Base-by-base conservation (phyloP, 2,797 vertebrate species). In the Schizopygopsis pylzovi region DNA sequence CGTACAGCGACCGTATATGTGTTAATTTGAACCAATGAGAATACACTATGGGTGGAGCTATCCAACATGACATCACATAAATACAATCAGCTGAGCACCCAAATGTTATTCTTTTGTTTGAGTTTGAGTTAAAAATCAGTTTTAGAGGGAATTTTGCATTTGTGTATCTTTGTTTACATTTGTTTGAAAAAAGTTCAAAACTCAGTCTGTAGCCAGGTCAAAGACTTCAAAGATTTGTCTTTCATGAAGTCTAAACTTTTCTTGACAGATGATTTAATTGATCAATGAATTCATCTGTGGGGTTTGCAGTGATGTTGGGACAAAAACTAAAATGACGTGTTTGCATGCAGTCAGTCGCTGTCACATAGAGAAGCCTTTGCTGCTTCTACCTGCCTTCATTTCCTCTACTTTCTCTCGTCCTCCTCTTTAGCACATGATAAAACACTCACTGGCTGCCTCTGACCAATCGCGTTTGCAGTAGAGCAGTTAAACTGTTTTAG, bases 401-500 rank as follows among this genome's bases (percentile, higher is more conserved):
- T 85, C 85, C 85, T 87, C 84, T 33, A 54, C 88, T 89, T 81
- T 83, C 87, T 75, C 86, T 80, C 79, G 76, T 87, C 88, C 85
- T 89, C 86, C 92, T 92, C 90, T 90, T 91, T 92, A 92, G 90
- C 90, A 90, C 90, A 89, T 92, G 92, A 92, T 92, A 92, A 92
- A 92, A 91, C 71, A 90, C 90, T 90, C 81, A 39, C 86, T 88
- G 83, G 87, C 90, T 82, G 89, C 90, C 90, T 91, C 88, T 90
- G 89, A 90, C 92, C 91, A 92, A 92, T 92, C 92, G 90, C 88
- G 83, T 86, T 90, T 90, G 90, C 90, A 90, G 90, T 89, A 92
- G 89, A 91, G 92, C 91, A 92, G 91, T 92, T 92, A 92, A 91
- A 91, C 92, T 92, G 88, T 91, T 92, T 92, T 92, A 92, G 90